These are phyloP conservation scores for Jaculus jaculus DNA, from an alignment of 2,113 vertebrate genomes.

Conservation along the genomic window DNA sequence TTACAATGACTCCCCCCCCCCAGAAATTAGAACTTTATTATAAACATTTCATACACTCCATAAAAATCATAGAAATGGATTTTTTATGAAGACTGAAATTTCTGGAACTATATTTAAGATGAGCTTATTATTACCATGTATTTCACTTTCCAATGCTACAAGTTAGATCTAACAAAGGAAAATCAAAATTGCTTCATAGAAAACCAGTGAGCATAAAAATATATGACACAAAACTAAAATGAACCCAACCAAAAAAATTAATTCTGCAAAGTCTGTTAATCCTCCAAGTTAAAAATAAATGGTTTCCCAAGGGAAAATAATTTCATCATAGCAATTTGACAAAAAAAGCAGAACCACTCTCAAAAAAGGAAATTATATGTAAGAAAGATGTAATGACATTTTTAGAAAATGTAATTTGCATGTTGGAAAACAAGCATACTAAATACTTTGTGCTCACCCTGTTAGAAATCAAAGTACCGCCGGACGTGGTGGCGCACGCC, in stretches of 20 bases:
- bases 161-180: constrained; percentile 39
- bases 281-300: constrained; percentile 67
- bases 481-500: no score
- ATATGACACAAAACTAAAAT: constrained; percentile 47
- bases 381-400: constrained; percentile 32
- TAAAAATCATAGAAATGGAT: constrained; percentile 55
- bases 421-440: constrained; percentile 41
- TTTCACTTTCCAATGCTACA: constrained; percentile 54
- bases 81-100: constrained; percentile 59
- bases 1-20: no score
- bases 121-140: constrained; percentile 40
- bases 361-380: constrained; percentile 40
- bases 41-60: constrained; percentile 34
- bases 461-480: constrained; percentile 6
- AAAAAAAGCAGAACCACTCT: constrained; percentile 46
- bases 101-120: constrained; percentile 42
- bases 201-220: constrained; percentile 67
- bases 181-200: constrained; percentile 62
- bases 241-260: constrained; percentile 58
- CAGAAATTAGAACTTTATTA: constrained; percentile 78
- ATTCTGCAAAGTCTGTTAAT: constrained; percentile 53
- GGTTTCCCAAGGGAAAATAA: constrained; percentile 51
- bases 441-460: constrained; percentile 32
- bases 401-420: constrained; percentile 48
- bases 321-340: constrained; percentile 32